These are phyloP conservation scores for Rhingia campestris DNA, from an alignment of 2,888 invertebrate genomes.

Conservation along the genomic window DNA sequence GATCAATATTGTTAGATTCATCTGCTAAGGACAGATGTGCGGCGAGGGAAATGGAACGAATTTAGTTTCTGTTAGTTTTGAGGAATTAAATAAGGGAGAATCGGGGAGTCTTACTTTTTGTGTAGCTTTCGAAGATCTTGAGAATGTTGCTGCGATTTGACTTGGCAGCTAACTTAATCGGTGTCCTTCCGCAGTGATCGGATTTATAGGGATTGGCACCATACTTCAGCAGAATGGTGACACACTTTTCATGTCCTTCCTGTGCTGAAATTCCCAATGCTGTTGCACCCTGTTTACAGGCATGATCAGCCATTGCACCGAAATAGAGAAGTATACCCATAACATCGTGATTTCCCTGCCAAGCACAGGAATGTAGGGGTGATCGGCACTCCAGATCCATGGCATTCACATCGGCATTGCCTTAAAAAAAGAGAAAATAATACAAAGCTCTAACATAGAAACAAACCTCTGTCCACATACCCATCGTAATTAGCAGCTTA, in stretches of 20 bases:
- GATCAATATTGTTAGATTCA: slow-evolving; percentile 82
- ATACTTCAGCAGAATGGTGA: slow-evolving; percentile 90
- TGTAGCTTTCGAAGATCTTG: slow-evolving; percentile 89
- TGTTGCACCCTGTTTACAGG: slow-evolving; percentile 97
- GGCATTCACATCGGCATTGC: slow-evolving; percentile 94
- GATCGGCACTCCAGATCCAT: slow-evolving; percentile 94
- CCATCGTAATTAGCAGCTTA: slow-evolving; percentile 89
- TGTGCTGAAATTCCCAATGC: slow-evolving; percentile 97
- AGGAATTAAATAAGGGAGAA: slow-evolving; percentile 45
- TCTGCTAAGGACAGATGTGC: slow-evolving; percentile 76
- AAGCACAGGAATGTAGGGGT: slow-evolving; percentile 96
- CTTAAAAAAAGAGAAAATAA: slow-evolving; percentile 78
- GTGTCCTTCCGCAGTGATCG: slow-evolving; percentile 93
- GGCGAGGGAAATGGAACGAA: slow-evolving; percentile 56
- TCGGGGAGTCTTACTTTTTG: slow-evolving; percentile 80
- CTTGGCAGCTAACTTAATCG: slow-evolving; percentile 94
- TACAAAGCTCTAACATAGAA: not conserved
- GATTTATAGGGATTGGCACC: slow-evolving; percentile 94
- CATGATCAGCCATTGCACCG: slow-evolving; percentile 93
- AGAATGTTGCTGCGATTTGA: slow-evolving; percentile 95
- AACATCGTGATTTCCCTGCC: slow-evolving; percentile 95
- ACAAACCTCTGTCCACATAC: slow-evolving; percentile 78
- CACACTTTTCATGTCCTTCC: slow-evolving; percentile 97
- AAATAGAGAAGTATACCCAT: slow-evolving; percentile 91
- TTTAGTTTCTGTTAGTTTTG: slow-evolving; percentile 68